Percentiles rank a stretch among this genome's conserved stretches.
These are phyloP conservation scores for Tenebrosternarchus preto DNA, from an alignment of 2,113 vertebrate genomes.

Conservation along the genomic window DNA sequence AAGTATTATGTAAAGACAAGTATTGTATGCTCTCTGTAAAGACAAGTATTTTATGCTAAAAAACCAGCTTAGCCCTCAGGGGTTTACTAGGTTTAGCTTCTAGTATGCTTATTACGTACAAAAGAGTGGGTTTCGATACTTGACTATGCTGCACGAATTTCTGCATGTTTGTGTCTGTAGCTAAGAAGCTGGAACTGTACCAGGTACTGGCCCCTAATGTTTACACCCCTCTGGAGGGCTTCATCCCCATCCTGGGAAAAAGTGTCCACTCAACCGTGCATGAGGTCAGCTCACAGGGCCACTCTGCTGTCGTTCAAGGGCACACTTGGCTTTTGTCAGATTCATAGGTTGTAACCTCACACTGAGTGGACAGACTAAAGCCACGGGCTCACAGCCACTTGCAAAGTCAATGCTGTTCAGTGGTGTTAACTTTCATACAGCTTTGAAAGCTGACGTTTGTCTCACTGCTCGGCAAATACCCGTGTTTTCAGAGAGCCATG, in stretches of 20 bases:
- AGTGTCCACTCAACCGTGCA: conserved; percentile 77
- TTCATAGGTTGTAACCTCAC: too few species aligned
- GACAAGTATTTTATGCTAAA: neutral
- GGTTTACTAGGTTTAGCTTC: neutral
- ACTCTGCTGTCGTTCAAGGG: neutral
- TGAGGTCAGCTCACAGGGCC: conserved; percentile 63
- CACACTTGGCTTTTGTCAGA: too few species aligned
- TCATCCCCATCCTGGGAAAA: conserved; percentile 81
- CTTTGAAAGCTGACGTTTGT: too few species aligned
- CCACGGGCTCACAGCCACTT: too few species aligned
- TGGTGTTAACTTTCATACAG: too few species aligned
- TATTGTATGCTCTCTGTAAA: too few species aligned
- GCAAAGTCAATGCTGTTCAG: too few species aligned
- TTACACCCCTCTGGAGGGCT: conserved; percentile 74
- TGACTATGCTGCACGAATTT: neutral
- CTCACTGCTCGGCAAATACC: neutral
- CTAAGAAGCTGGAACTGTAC: conserved; percentile 79
- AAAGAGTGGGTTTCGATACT: neutral
- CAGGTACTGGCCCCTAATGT: conserved; percentile 79
- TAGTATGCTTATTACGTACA: neutral
- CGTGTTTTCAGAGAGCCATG: conserved; percentile 74
- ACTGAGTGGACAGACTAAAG: too few species aligned
- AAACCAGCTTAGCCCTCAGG: neutral
- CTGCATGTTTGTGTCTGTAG: conserved; percentile 58
- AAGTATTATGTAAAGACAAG: neutral